phyloP scores from a whole-genome alignment of 2,113 vertebrate species.

The Willisornis vidua region DNA sequence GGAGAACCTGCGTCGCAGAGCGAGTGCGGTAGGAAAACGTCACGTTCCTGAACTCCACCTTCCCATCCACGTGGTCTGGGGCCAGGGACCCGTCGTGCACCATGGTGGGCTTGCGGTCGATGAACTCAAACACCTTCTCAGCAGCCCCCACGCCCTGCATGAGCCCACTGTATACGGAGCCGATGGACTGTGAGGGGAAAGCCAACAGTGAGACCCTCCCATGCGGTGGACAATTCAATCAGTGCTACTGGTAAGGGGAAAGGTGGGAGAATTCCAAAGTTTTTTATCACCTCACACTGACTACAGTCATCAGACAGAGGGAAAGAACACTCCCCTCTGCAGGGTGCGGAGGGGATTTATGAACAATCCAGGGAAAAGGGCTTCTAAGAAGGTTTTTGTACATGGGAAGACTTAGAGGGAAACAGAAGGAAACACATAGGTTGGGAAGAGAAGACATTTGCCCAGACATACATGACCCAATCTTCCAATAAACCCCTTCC shows the following conservation, averaged over 20 bases:
- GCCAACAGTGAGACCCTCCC: neutral
- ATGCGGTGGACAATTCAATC: neutral
- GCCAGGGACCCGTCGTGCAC: conserved; percentile 79
- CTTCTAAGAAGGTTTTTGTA: neutral
- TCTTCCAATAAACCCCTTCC: neutral
- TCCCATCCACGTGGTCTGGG: conserved; percentile 82
- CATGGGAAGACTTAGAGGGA: too few species aligned
- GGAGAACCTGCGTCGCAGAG: conserved; percentile 84
- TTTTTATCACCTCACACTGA: neutral
- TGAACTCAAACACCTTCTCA: conserved; percentile 96
- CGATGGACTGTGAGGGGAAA: conserved; percentile 79
- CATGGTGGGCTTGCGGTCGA: conserved; percentile 87
- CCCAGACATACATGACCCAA: neutral
- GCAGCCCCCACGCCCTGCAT: conserved; percentile 97
- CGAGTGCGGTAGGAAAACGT: conserved; percentile 90
- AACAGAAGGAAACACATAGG: neutral
- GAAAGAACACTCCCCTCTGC: neutral
- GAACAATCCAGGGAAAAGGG: neutral
- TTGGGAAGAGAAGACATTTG: neutral
- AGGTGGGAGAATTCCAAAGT: neutral
- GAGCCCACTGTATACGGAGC: conserved; percentile 92
- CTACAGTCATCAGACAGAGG: neutral
- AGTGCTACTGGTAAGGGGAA: neutral
- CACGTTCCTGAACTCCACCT: conserved; percentile 91
- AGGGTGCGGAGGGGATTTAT: neutral